These are phyloP conservation scores for Alloplasta piceator DNA, from an alignment of 2,888 invertebrate genomes.

Conservation along the genomic window DNA sequence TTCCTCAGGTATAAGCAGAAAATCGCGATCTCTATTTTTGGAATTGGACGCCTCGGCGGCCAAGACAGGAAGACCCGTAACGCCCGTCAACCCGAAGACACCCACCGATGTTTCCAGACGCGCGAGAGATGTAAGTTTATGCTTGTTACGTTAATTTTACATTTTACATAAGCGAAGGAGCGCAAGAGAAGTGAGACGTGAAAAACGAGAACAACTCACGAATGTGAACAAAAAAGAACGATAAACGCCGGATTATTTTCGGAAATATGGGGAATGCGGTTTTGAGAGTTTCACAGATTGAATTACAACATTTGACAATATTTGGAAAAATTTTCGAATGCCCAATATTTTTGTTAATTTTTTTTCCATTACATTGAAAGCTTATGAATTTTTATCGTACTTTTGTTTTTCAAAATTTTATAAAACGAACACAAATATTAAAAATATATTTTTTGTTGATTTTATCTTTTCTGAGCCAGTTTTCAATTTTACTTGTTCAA, in stretches of 20 bases:
- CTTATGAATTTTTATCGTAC: neutral
- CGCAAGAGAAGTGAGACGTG: neutral
- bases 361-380: conserved; percentile 6
- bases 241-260: too few relatives aligned
- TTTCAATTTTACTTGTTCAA: too few relatives aligned
- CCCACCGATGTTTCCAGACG: conserved; percentile 86
- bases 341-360: conserved; percentile 12
- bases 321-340: neutral
- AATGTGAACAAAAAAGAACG: neutral
- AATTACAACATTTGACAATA: too few relatives aligned
- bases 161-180: conserved; percentile 5
- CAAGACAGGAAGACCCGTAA: conserved; percentile 86
- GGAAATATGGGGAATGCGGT: too few relatives aligned
- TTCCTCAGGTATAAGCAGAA: conserved; percentile 91
- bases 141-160: conserved; percentile 51
- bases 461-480: too few relatives aligned
- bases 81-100: conserved; percentile 85
- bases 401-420: too few relatives aligned
- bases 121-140: conserved; percentile 84
- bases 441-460: too few relatives aligned
- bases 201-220: neutral
- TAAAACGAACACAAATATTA: too few relatives aligned
- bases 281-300: too few relatives aligned
- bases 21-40: conserved; percentile 93
- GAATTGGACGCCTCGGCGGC: conserved; percentile 92